Evolutionary conservation across 2,797 vertebrate species (phyloP).

Genomic region (Acanthopagrus latus): DNA sequence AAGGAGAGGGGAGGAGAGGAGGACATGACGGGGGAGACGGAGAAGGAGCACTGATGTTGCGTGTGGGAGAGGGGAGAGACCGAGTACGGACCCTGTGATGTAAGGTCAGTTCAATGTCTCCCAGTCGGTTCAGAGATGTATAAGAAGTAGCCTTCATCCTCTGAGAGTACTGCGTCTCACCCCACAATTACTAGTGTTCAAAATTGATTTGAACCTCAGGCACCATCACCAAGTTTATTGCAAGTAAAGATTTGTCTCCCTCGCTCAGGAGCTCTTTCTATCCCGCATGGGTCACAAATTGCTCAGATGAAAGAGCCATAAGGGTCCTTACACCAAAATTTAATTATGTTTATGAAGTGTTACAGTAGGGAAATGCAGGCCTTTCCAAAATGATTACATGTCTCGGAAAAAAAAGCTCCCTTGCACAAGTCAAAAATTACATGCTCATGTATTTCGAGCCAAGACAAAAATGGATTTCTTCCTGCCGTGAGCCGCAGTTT

Average conservation of each 20-base stretch:
- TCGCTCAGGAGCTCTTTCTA: neutral
- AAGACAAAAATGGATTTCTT: constrained; percentile 44
- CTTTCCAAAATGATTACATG: constrained; percentile 43
- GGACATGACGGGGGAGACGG: constrained; percentile 30
- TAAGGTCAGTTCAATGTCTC: constrained; percentile 73
- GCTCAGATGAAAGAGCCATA: constrained; percentile 18
- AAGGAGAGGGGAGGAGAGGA: constrained; percentile 29
- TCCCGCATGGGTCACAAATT: constrained; percentile 23
- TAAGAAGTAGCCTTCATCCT: constrained; percentile 54
- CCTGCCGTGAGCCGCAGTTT: constrained; percentile 48
- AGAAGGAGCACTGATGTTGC: constrained; percentile 61
- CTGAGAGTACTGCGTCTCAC: constrained; percentile 54
- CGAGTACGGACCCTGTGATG: constrained; percentile 64
- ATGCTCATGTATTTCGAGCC: constrained; percentile 34
- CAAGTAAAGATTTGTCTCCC: constrained; percentile 15
- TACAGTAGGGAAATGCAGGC: constrained; percentile 25
- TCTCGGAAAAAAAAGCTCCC: constrained; percentile 31
- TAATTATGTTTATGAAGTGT: constrained; percentile 43
- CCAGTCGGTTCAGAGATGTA: constrained; percentile 55
- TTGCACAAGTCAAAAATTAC: constrained; percentile 48
- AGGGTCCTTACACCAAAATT: constrained; percentile 33
- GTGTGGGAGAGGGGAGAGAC: constrained; percentile 56
- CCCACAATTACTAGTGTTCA: constrained; percentile 53
- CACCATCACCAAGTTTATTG: constrained; percentile 54
- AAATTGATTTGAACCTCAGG: constrained; percentile 59